Conservation (phyloP, 2,797 vertebrate genomes). For the Tenualosa thibaudeaui region DNA sequence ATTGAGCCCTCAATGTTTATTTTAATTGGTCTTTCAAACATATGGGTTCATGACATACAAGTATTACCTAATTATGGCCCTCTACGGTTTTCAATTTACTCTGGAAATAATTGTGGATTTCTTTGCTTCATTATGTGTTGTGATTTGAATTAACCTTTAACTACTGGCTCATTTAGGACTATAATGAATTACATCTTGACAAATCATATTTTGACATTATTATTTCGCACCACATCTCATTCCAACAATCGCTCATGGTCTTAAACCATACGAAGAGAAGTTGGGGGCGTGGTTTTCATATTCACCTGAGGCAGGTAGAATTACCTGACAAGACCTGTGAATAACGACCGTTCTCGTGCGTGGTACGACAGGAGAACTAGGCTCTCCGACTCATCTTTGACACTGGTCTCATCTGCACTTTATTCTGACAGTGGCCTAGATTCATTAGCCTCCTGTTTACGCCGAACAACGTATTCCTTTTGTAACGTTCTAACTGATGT, state of each 20-base stretch:
- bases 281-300: constrained; percentile 14
- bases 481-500: not conserved
- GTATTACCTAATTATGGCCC: not conserved
- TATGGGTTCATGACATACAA: not conserved
- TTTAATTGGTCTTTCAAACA: not conserved
- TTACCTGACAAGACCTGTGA: constrained; percentile 14
- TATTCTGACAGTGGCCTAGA: not conserved
- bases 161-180: not conserved
- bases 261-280: not conserved
- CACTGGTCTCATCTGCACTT: not conserved
- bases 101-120: not conserved
- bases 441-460: not conserved
- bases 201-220: not conserved
- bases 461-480: not conserved
- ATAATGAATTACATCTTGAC: not conserved
- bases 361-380: not conserved
- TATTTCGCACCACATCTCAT: not conserved
- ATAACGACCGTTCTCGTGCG: not conserved
- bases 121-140: not conserved
- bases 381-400: not conserved
- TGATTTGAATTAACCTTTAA: not conserved
- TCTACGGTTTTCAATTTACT: not conserved
- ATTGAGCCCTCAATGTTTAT: not conserved
- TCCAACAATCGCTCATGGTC: not conserved
- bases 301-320: constrained; percentile 13